Percentiles rank a stretch among this genome's conserved stretches.
Conservation (phyloP, 2,113 vertebrate species). For the Colaptes auratus region DNA sequence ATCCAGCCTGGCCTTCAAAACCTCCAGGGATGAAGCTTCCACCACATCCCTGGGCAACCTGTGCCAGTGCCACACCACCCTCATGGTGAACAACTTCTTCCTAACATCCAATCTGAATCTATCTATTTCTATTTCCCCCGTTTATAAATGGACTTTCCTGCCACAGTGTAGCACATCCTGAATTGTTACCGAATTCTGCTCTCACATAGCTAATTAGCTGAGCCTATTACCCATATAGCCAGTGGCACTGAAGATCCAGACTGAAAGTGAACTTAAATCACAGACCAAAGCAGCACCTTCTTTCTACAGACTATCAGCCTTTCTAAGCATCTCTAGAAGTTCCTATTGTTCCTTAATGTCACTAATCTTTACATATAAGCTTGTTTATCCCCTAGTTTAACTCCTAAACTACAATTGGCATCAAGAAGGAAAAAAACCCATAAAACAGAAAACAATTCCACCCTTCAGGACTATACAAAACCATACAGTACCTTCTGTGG, state of each 20-base stretch:
- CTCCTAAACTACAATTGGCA: background rate
- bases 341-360: background rate
- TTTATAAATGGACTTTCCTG: background rate
- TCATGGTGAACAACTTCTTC: no score
- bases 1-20: no score
- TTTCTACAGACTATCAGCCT: background rate
- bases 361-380: background rate
- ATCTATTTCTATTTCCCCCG: no score
- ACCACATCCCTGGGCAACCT: no score
- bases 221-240: background rate
- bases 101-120: no score
- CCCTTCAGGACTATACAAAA: background rate
- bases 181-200: background rate
- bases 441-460: background rate
- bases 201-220: background rate
- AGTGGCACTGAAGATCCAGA: background rate
- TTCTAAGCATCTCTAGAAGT: background rate
- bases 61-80: no score
- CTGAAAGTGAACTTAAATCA: background rate
- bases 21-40: no score
- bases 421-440: background rate
- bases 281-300: background rate
- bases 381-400: rapidly evolving
- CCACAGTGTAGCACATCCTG: background rate
- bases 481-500: background rate